phyloP scores from a whole-genome alignment of 2,797 vertebrate species.

The Sebastolobus altivelis region DNA sequence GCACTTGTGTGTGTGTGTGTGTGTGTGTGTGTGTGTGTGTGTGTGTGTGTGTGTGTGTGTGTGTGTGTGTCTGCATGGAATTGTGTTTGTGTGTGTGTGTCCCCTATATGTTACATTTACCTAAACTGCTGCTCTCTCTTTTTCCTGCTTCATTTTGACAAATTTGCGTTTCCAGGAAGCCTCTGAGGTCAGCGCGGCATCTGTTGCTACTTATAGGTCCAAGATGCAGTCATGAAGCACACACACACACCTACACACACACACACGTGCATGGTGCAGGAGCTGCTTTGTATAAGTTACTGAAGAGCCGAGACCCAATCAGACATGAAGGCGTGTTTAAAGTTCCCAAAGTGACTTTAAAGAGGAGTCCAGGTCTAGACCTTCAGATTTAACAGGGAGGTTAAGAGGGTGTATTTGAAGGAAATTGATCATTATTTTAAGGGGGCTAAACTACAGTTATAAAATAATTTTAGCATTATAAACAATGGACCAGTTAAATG shows the following conservation, averaged over 20 bases:
- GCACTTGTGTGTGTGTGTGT: conserved; percentile 13
- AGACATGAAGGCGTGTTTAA: conserved; percentile 87
- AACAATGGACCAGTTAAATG: not conserved
- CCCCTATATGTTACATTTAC: conserved; percentile 85
- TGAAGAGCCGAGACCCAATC: conserved; percentile 86
- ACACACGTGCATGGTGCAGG: conserved; percentile 26
- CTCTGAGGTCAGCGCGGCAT: conserved; percentile 93
- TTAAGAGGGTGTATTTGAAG: conserved; percentile 24
- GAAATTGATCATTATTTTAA: conserved; percentile 35
- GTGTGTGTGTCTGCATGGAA: conserved; percentile 7
- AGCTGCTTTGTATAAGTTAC: conserved; percentile 88
- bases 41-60: not conserved
- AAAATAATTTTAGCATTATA: not conserved
- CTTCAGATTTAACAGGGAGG: conserved; percentile 18
- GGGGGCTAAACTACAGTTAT: conserved; percentile 2
- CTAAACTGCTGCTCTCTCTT: conserved; percentile 82
- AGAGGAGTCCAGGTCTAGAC: conserved; percentile 60
- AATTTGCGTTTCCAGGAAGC: conserved; percentile 95
- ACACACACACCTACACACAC: conserved; percentile 30
- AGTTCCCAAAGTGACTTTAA: conserved; percentile 80
- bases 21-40: conserved; percentile 32
- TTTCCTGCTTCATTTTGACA: conserved; percentile 93
- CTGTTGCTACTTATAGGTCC: conserved; percentile 92
- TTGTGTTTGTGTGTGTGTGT: conserved; percentile 42
- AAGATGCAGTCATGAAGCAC: conserved; percentile 79